Percentiles rank a stretch among this genome's conserved stretches.
phyloP scores from a whole-genome alignment of 2,888 invertebrate genomes.

The Diloba caeruleocephala region DNA sequence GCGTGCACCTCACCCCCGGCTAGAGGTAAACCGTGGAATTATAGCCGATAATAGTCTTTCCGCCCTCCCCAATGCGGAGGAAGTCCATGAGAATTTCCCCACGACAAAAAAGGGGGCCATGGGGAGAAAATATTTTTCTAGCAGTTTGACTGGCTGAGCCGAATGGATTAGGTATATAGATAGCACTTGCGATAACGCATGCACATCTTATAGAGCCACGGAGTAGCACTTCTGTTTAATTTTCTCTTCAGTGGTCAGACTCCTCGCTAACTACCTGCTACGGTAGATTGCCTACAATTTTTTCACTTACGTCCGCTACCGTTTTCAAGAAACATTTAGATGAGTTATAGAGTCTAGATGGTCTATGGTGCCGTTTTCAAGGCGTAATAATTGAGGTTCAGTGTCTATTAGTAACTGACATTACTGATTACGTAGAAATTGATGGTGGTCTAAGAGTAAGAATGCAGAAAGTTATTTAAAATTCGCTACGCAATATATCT shows the following conservation, averaged over 20 bases:
- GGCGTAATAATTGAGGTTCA: slow-evolving; percentile 43
- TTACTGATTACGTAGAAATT: slow-evolving; percentile 19
- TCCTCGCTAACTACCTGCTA: slow-evolving; percentile 42
- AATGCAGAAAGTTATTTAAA: slow-evolving; percentile 15
- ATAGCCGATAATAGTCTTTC: too few species aligned
- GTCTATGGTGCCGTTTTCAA: slow-evolving; percentile 32
- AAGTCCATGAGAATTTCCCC: too few species aligned
- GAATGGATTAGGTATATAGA: too few species aligned
- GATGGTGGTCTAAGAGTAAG: slow-evolving; percentile 3
- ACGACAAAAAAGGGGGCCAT: too few species aligned
- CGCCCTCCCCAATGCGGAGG: too few species aligned
- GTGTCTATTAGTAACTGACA: slow-evolving; percentile 35
- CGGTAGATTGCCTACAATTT: slow-evolving; percentile 49
- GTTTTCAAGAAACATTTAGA: slow-evolving; percentile 48
- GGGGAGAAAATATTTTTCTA: too few species aligned
- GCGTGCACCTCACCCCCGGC: too few species aligned
- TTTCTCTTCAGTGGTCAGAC: background rate
- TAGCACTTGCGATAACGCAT: too few species aligned
- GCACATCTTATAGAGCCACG: too few species aligned
- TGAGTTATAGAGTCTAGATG: slow-evolving; percentile 46
- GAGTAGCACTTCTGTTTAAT: too few species aligned
- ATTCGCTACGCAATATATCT: slow-evolving; percentile 21
- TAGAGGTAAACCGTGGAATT: too few species aligned
- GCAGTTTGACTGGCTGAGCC: too few species aligned
- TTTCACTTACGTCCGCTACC: slow-evolving; percentile 52